Percentiles rank a stretch among this genome's conserved stretches.
These are phyloP conservation scores for Tipula unca DNA, from an alignment of 2,888 invertebrate genomes.

Conservation along the genomic window DNA sequence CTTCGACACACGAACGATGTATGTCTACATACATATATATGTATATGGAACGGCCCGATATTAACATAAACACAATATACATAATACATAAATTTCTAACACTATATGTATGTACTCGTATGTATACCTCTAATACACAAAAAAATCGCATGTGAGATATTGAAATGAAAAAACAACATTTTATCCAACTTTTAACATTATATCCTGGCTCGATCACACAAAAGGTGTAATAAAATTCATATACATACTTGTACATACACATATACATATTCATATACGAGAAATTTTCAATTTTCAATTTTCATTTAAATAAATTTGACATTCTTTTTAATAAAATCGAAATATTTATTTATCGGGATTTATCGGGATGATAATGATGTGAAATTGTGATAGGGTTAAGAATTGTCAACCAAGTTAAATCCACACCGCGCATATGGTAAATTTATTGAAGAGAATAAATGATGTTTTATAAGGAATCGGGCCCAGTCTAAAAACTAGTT, in stretches of 20 bases:
- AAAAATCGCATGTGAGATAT: no score
- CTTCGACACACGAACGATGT: not conserved
- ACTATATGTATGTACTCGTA: not conserved
- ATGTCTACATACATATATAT: not conserved
- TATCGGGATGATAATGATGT: not conserved
- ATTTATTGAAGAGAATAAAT: no score
- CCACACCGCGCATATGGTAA: no score
- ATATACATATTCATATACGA: not conserved
- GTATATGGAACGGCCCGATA: no score
- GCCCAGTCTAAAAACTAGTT: no score
- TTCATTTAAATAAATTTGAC: not conserved
- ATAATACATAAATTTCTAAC: no score
- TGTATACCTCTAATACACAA: not conserved
- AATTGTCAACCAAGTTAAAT: not conserved
- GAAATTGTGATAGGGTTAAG: not conserved
- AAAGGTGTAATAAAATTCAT: not conserved
- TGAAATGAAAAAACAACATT: not conserved
- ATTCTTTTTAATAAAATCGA: not conserved
- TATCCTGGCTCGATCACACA: not conserved
- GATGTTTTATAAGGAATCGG: no score
- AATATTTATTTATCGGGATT: not conserved
- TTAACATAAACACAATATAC: no score
- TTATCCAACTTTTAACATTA: not conserved
- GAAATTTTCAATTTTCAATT: not conserved
- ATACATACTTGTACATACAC: not conserved